phyloP scores from a whole-genome alignment of 2,888 invertebrate genomes.

The Panopea generosa region DNA sequence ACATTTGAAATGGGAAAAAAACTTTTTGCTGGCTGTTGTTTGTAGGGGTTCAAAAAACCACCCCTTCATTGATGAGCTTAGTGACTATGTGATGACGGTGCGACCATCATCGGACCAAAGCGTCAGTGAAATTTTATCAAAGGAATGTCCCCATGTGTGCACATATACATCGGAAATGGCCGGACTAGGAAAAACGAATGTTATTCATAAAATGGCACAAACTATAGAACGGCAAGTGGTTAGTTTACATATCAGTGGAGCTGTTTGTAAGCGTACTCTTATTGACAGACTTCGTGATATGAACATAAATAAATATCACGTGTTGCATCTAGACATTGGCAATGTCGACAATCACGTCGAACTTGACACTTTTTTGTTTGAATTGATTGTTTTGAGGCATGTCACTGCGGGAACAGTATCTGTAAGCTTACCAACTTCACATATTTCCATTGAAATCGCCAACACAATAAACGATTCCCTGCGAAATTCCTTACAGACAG shows the following conservation, averaged over 20 bases:
- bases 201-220: slow-evolving; percentile 45
- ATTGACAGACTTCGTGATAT: slow-evolving; percentile 43
- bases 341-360: slow-evolving; percentile 48
- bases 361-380: slow-evolving; percentile 69
- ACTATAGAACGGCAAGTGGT: slow-evolving; percentile 16
- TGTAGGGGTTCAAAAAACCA: slow-evolving; percentile 66
- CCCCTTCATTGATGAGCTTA: slow-evolving; percentile 59
- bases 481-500: slow-evolving; percentile 63
- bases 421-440: slow-evolving; percentile 44
- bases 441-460: slow-evolving; percentile 66
- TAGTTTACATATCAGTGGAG: slow-evolving; percentile 69
- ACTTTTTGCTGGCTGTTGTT: slow-evolving; percentile 58
- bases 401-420: slow-evolving; percentile 49
- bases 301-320: slow-evolving; percentile 36
- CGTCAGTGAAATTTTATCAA: slow-evolving; percentile 26
- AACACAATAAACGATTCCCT: slow-evolving; percentile 65
- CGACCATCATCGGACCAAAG: slow-evolving; percentile 42
- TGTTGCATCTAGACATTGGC: slow-evolving; percentile 70
- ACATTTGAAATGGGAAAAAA: slow-evolving; percentile 11
- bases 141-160: slow-evolving; percentile 42
- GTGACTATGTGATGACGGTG: slow-evolving; percentile 25
- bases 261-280: slow-evolving; percentile 36
- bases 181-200: slow-evolving; percentile 68
- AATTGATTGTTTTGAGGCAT: slow-evolving; percentile 60
- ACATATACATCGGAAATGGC: slow-evolving; percentile 64